Conservation (phyloP, 2,113 vertebrate species). For the Heterotilapia buettikoferi region DNA sequence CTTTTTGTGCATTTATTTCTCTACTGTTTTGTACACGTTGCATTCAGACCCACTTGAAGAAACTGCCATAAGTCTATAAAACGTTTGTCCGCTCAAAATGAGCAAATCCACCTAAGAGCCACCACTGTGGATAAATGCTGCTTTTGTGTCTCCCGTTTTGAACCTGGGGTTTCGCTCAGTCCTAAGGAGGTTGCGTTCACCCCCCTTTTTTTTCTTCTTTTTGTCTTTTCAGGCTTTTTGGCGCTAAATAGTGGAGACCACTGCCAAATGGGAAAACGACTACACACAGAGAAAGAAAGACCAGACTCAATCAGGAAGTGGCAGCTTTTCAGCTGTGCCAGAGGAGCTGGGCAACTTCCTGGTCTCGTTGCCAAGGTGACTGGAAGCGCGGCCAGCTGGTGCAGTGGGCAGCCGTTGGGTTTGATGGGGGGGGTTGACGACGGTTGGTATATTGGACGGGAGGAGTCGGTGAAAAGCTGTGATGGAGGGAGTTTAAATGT, state of each 20-base stretch:
- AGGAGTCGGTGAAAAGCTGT: neutral
- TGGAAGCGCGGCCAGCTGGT: constrained; percentile 62
- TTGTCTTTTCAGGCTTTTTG: constrained; percentile 39
- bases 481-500: constrained; percentile 35
- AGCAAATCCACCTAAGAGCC: constrained; percentile 45
- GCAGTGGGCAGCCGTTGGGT: constrained; percentile 38
- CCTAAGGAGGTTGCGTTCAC: constrained; percentile 44
- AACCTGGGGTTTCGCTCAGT: constrained; percentile 49
- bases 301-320: constrained; percentile 71
- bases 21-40: neutral
- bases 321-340: constrained; percentile 67
- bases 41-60: constrained; percentile 43
- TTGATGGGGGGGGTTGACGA: constrained; percentile 3
- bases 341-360: constrained; percentile 69
- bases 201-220: neutral
- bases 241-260: constrained; percentile 20
- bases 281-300: constrained; percentile 52
- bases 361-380: constrained; percentile 64
- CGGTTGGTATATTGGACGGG: constrained; percentile 36
- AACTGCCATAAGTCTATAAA: constrained; percentile 53
- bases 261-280: constrained; percentile 58
- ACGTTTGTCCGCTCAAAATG: constrained; percentile 46
- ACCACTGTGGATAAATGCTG: constrained; percentile 46
- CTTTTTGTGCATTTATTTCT: constrained; percentile 9
- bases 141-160: constrained; percentile 61